phyloP scores from a whole-genome alignment of 2,888 invertebrate genomes.

The Heliconius erato region DNA sequence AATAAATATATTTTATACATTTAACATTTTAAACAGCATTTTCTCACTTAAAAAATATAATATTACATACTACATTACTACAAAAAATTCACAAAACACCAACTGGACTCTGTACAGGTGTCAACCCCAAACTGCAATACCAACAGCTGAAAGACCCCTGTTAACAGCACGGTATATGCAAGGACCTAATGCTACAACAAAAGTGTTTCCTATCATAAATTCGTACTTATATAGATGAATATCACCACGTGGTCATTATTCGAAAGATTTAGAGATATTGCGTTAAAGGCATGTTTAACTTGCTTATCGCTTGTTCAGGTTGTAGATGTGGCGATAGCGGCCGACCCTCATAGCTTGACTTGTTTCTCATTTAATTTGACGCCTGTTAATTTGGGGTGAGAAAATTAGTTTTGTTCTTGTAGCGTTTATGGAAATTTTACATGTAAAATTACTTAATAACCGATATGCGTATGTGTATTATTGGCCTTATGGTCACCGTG shows the following conservation, averaged over 20 bases:
- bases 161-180: not conserved
- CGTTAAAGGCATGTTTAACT: constrained; percentile 78
- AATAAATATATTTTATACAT: too few species aligned
- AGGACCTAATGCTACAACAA: constrained; percentile 36
- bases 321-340: constrained; percentile 74
- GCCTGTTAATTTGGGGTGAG: constrained; percentile 14
- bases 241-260: constrained; percentile 74
- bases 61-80: too few species aligned
- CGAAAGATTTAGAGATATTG: constrained; percentile 59
- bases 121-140: not conserved
- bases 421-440: not conserved
- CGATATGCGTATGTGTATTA: too few species aligned
- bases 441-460: not conserved
- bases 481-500: not conserved
- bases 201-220: constrained; percentile 66
- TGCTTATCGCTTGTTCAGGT: constrained; percentile 76
- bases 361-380: constrained; percentile 42
- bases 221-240: constrained; percentile 63
- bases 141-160: not conserved
- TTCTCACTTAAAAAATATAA: too few species aligned
- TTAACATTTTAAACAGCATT: too few species aligned
- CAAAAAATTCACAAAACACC: not conserved
- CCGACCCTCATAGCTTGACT: constrained; percentile 58
- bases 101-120: not conserved
- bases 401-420: constrained; percentile 21